Evolutionary conservation across 2,888 invertebrate genomes (phyloP).

Genomic region (Gisinianus flammeolus): DNA sequence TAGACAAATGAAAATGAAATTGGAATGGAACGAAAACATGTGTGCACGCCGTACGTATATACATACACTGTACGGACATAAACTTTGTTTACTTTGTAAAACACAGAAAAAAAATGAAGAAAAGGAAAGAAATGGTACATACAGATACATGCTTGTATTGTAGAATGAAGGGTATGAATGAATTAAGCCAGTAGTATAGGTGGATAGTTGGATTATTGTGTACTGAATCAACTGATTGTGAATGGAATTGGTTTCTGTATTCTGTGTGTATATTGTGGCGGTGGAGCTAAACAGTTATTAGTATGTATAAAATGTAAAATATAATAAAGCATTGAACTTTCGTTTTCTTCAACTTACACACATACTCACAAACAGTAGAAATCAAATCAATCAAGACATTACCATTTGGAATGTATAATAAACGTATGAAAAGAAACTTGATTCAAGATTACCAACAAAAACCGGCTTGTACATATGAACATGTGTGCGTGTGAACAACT

Average conservation of each 20-base stretch:
- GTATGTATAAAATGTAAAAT: background rate
- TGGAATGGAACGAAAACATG: background rate
- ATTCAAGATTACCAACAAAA: slow-evolving; percentile 22
- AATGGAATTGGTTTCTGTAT: too few relatives aligned
- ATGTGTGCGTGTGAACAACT: background rate
- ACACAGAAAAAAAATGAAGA: background rate
- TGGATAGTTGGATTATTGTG: too few relatives aligned
- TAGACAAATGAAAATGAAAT: background rate
- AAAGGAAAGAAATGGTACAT: background rate
- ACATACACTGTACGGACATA: background rate
- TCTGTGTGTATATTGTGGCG: too few relatives aligned
- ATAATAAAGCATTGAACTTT: background rate
- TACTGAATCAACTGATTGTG: too few relatives aligned
- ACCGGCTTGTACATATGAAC: background rate
- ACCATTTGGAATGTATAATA: background rate
- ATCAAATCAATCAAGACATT: slow-evolving; percentile 11
- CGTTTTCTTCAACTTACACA: background rate
- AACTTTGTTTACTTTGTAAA: too few relatives aligned
- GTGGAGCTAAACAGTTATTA: too few relatives aligned
- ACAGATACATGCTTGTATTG: background rate
- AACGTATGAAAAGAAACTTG: slow-evolving; percentile 23
- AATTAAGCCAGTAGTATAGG: too few relatives aligned
- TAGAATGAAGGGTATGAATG: background rate
- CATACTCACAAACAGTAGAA: background rate
- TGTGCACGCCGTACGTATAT: too few relatives aligned